Evolutionary conservation across 2,113 vertebrate species (phyloP).

Genomic region (Dolichotis patagonum): DNA sequence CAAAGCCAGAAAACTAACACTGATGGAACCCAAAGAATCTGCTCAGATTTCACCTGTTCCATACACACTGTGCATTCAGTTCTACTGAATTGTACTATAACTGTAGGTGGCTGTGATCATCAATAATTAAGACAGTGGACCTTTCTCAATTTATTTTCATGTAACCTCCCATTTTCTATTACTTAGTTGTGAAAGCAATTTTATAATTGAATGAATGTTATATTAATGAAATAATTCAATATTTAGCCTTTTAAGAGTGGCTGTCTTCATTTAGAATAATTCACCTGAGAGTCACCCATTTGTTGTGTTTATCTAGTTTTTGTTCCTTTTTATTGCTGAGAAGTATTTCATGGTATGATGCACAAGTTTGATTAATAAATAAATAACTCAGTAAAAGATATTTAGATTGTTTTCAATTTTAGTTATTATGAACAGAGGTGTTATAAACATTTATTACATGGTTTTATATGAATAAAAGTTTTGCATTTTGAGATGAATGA

Average conservation of each 20-base stretch:
- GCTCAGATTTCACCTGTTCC: background rate
- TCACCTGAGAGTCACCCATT: background rate
- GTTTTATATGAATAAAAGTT: background rate
- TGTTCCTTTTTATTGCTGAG: background rate
- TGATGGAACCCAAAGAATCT: background rate
- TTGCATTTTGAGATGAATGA: background rate
- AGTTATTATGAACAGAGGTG: background rate
- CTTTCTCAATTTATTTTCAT: background rate
- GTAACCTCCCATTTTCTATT: background rate
- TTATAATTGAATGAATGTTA: background rate
- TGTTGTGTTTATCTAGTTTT: background rate
- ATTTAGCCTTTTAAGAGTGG: background rate
- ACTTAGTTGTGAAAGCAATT: background rate
- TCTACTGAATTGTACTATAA: background rate
- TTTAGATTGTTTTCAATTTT: background rate
- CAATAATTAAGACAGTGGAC: background rate
- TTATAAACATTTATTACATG: background rate
- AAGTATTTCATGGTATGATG: background rate
- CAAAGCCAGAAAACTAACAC: background rate
- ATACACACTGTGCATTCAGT: background rate
- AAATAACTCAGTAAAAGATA: background rate
- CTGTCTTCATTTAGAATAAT: background rate
- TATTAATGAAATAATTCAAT: background rate
- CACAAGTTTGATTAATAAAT: background rate
- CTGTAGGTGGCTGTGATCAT: background rate